Evolutionary conservation across 2,888 invertebrate genomes (phyloP), one percentile per base, ranked within the genome.

Genomic region (Alcis repandata): DNA sequence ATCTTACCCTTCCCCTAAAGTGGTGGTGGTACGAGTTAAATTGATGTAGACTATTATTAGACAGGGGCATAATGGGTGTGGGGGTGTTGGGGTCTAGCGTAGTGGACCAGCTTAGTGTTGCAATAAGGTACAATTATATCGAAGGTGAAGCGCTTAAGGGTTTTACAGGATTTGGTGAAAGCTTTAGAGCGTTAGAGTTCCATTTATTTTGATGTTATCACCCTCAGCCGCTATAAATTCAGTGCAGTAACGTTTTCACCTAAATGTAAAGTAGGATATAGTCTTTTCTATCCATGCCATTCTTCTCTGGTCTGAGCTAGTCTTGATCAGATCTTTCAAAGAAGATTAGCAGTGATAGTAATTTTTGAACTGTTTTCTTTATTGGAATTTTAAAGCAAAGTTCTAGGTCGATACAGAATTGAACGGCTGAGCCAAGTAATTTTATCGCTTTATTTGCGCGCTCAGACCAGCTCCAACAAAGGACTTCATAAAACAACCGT

Each of bases 31-130:
- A 41, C 46, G 41, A 41, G 57, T 54, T 60, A 53, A 54, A 67
- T 62, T 63, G 59, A 68, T 68, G 66, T 13, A 52, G 41, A 43
- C 48, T 68, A 68, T 67, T 69, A 63, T 67, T 67, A 70, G 54
- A 65, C 59, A 48, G 60, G 59, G 54, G 60, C 52, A 38, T 69
- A 70, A 69, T 67, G 53, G 59, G 65, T 67, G 22, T 41, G n/a
- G n/a, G n/a, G n/a, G n/a, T n/a, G n/a, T 38, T 17, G n/a, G 57
- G 46, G 10, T 63, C 33, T 17, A 19, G 36, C 33, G n/a, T 49
- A 13, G n/a, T 41, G 45, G 45, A n/a, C 38, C 10, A 8, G 40
- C 27, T 36, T 36, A 48, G 40, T 41, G 11, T 19, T 48, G 41
- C 20, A 32, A 27, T 57, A 19, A 4, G 10, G 27, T 48, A 41